Evolutionary conservation across 2,888 invertebrate genomes (phyloP).

Genomic region (Gisinianus flammeolus): DNA sequence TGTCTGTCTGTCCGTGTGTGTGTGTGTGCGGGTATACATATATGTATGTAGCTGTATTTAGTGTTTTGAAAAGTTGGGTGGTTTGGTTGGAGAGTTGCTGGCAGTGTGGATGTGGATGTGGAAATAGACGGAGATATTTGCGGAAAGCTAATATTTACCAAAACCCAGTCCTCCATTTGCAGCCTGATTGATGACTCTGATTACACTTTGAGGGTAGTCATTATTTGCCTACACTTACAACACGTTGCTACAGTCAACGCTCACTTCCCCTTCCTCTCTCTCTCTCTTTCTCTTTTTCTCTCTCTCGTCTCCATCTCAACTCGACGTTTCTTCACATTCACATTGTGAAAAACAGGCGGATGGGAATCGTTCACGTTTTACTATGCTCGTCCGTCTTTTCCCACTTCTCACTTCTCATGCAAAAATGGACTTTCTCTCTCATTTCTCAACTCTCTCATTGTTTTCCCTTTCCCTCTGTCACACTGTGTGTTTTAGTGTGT

Average conservation of each 20-base stretch:
- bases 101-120: background rate
- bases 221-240: slow-evolving; percentile 9
- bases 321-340: too few relatives aligned
- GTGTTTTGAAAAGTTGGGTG: too few relatives aligned
- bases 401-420: too few relatives aligned
- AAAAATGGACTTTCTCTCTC: too few relatives aligned
- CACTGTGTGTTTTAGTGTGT: too few relatives aligned
- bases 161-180: slow-evolving; percentile 18
- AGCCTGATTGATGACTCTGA: slow-evolving; percentile 1
- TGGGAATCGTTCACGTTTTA: too few relatives aligned
- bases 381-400: too few relatives aligned
- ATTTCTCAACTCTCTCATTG: too few relatives aligned
- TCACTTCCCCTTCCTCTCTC: background rate
- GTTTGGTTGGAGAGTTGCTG: too few relatives aligned
- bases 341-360: too few relatives aligned
- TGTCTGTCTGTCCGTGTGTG: background rate
- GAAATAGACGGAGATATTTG: background rate
- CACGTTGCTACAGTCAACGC: background rate
- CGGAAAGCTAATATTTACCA: slow-evolving; percentile 12
- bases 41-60: background rate
- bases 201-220: slow-evolving; percentile 16
- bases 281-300: background rate
- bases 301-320: too few relatives aligned
- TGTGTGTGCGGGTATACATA: background rate
- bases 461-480: too few relatives aligned